Conservation (phyloP, 2,888 invertebrate species). For the Melanargia galathea region DNA sequence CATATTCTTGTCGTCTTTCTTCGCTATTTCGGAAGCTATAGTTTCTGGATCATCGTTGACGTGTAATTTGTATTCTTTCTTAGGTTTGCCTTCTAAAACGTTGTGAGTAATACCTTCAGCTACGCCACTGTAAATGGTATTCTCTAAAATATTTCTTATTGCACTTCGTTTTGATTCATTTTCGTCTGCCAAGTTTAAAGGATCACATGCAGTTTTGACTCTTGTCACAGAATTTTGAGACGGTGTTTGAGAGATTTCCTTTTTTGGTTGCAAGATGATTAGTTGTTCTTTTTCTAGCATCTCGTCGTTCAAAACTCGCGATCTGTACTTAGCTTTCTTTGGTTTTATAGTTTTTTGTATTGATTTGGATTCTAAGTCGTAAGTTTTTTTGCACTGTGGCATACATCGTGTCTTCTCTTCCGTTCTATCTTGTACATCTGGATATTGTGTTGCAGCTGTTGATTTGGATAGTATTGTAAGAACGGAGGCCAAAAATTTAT, state of each 20-base stretch:
- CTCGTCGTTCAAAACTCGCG: slow-evolving; percentile 42
- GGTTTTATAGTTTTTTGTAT: slow-evolving; percentile 36
- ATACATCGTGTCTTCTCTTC: slow-evolving; percentile 30
- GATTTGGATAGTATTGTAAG: slow-evolving; percentile 57
- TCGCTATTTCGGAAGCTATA: slow-evolving; percentile 40
- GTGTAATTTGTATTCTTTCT: slow-evolving; percentile 40
- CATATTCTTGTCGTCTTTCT: slow-evolving; percentile 49
- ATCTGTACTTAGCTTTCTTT: slow-evolving; percentile 38
- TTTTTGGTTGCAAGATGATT: slow-evolving; percentile 53
- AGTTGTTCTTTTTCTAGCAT: slow-evolving; percentile 47
- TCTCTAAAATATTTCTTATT: slow-evolving; percentile 30
- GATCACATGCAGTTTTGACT: slow-evolving; percentile 30
- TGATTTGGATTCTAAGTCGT: slow-evolving; percentile 12
- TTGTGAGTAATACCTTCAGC: slow-evolving; percentile 41
- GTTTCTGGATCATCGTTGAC: slow-evolving; percentile 47
- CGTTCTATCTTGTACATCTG: slow-evolving; percentile 43
- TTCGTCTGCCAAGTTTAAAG: slow-evolving; percentile 12
- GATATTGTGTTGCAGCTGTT: slow-evolving; percentile 56
- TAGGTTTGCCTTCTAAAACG: slow-evolving; percentile 43
- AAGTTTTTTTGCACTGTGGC: slow-evolving; percentile 12
- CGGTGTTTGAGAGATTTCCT: slow-evolving; percentile 52
- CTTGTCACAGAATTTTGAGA: slow-evolving; percentile 52
- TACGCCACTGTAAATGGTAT: slow-evolving; percentile 33
- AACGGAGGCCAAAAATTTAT: slow-evolving; percentile 55
- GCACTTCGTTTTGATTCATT: slow-evolving; percentile 22